phyloP scores from a whole-genome alignment of 2,888 invertebrate species.

The Belgica antarctica region DNA sequence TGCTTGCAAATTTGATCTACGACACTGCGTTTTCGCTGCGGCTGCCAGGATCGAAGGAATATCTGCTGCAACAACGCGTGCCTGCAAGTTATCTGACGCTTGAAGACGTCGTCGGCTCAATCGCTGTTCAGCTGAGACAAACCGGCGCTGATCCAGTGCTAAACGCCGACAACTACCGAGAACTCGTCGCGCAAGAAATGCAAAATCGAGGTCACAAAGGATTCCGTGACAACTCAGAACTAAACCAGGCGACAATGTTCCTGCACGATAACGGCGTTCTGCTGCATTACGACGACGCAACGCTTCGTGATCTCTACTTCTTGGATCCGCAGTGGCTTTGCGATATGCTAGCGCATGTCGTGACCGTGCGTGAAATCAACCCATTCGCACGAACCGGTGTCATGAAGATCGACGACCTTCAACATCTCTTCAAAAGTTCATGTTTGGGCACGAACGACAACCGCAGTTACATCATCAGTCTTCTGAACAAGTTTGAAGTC shows the following conservation, averaged over 20 bases:
- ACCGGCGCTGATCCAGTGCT: slow-evolving; percentile 77
- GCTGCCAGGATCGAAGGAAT: slow-evolving; percentile 87
- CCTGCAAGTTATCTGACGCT: slow-evolving; percentile 93
- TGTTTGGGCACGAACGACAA: slow-evolving; percentile 69
- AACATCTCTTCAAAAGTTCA: slow-evolving; percentile 88
- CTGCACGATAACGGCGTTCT: slow-evolving; percentile 96
- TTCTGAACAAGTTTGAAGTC: slow-evolving; percentile 95
- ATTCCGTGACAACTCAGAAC: slow-evolving; percentile 72
- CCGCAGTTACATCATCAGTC: slow-evolving; percentile 77
- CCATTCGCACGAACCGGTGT: slow-evolving; percentile 90
- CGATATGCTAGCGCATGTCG: slow-evolving; percentile 94
- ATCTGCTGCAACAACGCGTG: slow-evolving; percentile 87
- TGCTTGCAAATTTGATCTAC: slow-evolving; percentile 88
- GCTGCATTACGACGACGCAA: slow-evolving; percentile 91
- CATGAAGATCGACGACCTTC: slow-evolving; percentile 90
- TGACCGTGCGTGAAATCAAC: slow-evolving; percentile 95
- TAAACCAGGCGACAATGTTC: slow-evolving; percentile 94
- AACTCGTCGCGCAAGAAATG: slow-evolving; percentile 54
- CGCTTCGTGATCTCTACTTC: slow-evolving; percentile 91
- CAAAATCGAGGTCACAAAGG: slow-evolving; percentile 54
- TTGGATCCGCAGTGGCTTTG: slow-evolving; percentile 98
- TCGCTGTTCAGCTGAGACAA: slow-evolving; percentile 72
- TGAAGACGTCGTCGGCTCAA: slow-evolving; percentile 83
- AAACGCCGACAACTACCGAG: slow-evolving; percentile 64
- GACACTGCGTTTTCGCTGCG: slow-evolving; percentile 88